A percentile compares a stretch with the other conserved stretches of the same genome.
Evolutionary conservation across 2,888 invertebrate genomes (phyloP).

Genomic region (Cyaniris semiargus): DNA sequence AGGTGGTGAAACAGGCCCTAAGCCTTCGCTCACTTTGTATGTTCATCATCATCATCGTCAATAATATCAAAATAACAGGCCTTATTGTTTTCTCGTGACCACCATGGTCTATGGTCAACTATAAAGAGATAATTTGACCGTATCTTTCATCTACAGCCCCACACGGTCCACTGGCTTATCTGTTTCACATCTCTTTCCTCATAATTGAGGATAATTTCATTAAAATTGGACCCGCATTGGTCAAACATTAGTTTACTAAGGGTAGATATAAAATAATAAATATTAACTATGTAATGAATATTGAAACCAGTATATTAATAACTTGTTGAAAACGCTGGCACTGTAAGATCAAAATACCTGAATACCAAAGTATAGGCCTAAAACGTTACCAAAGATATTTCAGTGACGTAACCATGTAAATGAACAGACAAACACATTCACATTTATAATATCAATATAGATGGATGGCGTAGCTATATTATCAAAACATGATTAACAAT

Average conservation of each 20-base stretch:
- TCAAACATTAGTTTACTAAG: background rate
- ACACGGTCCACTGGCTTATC: slow-evolving; percentile 35
- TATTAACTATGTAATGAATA: background rate
- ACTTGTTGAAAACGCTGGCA: background rate
- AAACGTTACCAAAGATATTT: too few species aligned
- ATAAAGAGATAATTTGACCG: slow-evolving; percentile 18
- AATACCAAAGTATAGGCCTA: too few species aligned
- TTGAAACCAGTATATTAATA: background rate
- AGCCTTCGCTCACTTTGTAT: background rate
- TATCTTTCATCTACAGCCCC: slow-evolving; percentile 37
- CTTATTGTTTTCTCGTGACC: slow-evolving; percentile 1
- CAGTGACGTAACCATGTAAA: too few species aligned
- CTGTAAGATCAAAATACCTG: too few species aligned
- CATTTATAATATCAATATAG: too few species aligned
- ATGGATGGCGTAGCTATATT: too few species aligned
- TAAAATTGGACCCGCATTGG: slow-evolving; percentile 40
- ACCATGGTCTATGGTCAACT: slow-evolving; percentile 2
- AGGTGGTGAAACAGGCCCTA: too few species aligned
- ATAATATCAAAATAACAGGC: background rate
- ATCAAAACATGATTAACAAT: background rate
- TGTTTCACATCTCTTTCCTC: slow-evolving; percentile 10
- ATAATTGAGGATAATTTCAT: slow-evolving; percentile 31
- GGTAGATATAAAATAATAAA: background rate
- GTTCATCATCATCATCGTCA: background rate
- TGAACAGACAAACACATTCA: too few species aligned